Percentiles rank a stretch among this genome's conserved stretches.
Evolutionary conservation across 1,140 invertebrate genomes (phyloP).

Genomic region (Cydia pomonella): DNA sequence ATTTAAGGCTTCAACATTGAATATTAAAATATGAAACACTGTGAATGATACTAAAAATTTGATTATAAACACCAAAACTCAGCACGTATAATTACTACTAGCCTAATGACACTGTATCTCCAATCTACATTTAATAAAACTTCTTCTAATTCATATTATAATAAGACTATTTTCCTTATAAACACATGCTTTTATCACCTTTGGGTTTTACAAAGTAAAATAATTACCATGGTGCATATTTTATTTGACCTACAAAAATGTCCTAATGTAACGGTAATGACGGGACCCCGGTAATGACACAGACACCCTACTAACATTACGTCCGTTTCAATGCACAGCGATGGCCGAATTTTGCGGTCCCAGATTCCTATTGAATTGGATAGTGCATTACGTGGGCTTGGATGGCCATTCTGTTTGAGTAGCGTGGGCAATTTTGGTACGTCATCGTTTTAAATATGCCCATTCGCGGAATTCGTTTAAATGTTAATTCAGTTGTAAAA

Average conservation of each 20-base stretch:
- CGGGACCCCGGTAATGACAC: slow-evolving; percentile 36
- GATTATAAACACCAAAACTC: slow-evolving; percentile 1
- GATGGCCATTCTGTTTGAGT: slow-evolving; percentile 60
- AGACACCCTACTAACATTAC: slow-evolving; percentile 57
- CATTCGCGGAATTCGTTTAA: slow-evolving; percentile 1
- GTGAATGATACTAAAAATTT: neutral
- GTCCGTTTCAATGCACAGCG: slow-evolving; percentile 58
- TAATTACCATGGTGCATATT: neutral
- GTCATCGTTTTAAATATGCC: slow-evolving; percentile 42
- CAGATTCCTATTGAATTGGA: slow-evolving; percentile 58
- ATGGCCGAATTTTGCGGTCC: slow-evolving; percentile 69
- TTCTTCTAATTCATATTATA: neutral
- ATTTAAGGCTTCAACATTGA: too few relatives aligned
- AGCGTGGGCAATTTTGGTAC: slow-evolving; percentile 49
- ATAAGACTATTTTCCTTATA: neutral
- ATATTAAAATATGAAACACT: too few relatives aligned
- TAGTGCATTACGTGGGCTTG: slow-evolving; percentile 51
- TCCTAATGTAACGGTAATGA: slow-evolving; percentile 38
- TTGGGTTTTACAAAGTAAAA: neutral
- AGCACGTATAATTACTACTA: neutral
- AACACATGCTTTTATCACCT: slow-evolving; percentile 2
- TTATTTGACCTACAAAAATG: slow-evolving; percentile 34
- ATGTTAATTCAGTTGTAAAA: slow-evolving; percentile 14
- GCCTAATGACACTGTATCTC: slow-evolving; percentile 12
- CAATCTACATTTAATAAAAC: slow-evolving; percentile 23